Conservation (phyloP, 2,113 vertebrate genomes). For the Oncorhynchus tshawytscha region DNA sequence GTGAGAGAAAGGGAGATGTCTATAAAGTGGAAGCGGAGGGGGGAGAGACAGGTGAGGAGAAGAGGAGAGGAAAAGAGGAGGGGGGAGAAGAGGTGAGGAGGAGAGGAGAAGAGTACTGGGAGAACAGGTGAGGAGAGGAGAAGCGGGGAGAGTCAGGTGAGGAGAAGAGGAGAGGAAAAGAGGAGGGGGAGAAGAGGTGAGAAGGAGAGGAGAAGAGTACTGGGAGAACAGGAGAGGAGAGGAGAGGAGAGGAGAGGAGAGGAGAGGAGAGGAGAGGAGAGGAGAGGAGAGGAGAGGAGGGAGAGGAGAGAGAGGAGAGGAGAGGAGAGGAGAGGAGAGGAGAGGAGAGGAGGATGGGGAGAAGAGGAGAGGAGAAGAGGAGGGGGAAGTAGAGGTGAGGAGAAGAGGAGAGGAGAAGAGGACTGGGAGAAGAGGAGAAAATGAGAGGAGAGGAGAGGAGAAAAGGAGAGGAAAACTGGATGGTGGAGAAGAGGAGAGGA, state of each 20-base stretch:
- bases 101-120: conserved; percentile 12
- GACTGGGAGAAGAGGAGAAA: too few species aligned
- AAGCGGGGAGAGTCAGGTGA: too few species aligned
- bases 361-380: not conserved
- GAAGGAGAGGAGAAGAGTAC: not conserved
- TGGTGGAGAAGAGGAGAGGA: not conserved
- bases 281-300: too few species aligned
- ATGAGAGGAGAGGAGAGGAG: conserved; percentile 14
- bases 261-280: too few species aligned
- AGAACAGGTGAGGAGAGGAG: not conserved
- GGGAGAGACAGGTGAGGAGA: not conserved
- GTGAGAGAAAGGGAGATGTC: too few species aligned
- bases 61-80: not conserved
- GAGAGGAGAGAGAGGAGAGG: too few species aligned
- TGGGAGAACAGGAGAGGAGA: not conserved
- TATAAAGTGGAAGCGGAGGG: conserved; percentile 4
- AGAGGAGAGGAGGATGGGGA: too few species aligned
- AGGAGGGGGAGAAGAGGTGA: not conserved
- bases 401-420: too few species aligned
- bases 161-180: too few species aligned
- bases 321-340: too few species aligned
- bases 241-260: too few species aligned
- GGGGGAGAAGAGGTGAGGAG: not conserved
- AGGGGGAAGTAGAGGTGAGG: not conserved
- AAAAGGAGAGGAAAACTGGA: not conserved